phyloP scores from a whole-genome alignment of 2,888 invertebrate genomes.

The Mimachlamys varia region DNA sequence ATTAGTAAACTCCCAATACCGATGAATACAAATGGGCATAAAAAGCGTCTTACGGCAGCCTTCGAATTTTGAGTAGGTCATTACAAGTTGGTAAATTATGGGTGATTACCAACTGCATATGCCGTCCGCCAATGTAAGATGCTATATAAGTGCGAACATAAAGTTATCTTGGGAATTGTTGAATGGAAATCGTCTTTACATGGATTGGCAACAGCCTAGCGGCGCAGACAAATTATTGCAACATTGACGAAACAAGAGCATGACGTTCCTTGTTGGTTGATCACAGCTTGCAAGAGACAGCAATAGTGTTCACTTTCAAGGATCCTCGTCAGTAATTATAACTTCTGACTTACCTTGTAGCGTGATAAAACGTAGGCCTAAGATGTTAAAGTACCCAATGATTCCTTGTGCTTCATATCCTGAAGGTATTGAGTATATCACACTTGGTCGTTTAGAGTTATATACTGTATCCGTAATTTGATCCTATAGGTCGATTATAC shows the following conservation, averaged over 20 bases:
- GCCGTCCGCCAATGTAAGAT: neutral
- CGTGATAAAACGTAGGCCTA: no score
- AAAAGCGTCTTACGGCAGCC: neutral
- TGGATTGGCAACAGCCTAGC: neutral
- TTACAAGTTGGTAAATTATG: neutral
- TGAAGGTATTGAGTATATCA: no score
- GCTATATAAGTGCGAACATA: neutral
- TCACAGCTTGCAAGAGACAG: neutral
- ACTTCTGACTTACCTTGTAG: no score
- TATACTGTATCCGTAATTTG: no score
- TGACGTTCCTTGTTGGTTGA: neutral
- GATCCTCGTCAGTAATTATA: no score
- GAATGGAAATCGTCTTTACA: conserved; percentile 1
- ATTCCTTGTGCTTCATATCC: no score
- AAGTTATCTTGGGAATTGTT: neutral
- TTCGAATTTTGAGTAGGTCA: conserved; percentile 6
- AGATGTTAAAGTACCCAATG: no score
- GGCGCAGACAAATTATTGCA: conserved; percentile 20
- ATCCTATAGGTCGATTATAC: no score
- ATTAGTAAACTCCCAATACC: neutral
- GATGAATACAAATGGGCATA: neutral
- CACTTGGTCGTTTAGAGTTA: no score
- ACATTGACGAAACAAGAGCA: neutral
- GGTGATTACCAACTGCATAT: neutral
- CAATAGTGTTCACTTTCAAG: no score